Evolutionary conservation across 2,797 vertebrate species (phyloP), one percentile per base, ranked within the genome.

Genomic region (Phrynocephalus guinanensis): DNA sequence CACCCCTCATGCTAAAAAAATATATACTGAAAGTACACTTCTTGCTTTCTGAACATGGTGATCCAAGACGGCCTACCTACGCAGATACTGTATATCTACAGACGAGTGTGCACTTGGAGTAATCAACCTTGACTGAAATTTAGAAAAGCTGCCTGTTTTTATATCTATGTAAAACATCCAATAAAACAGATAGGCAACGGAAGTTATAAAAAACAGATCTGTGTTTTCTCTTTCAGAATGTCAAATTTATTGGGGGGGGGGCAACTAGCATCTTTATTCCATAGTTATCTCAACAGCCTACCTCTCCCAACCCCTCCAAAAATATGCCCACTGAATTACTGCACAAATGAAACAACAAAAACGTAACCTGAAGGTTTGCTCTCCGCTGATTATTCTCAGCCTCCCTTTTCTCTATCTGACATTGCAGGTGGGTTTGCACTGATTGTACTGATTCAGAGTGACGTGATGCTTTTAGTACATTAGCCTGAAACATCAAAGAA

Each of bases 401-500:
- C 89, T 98, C 98, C 92, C 98, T 98, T 95, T 94, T 98, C 90
- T 95, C 94, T 82, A 99, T 96, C 89, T 99, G 98, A 48, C 90
- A 78, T 84, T 98, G 97, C n/a, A 99, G 95, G 89, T 97, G 97
- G 90, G 96, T 94, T 28, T 97, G 97, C 3, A 97, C 96, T 10
- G 95, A 90, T 90, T 97, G 97, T 82, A 96, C 92, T 70, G 97
- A 96, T 84, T 96, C 97, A 82, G 96, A 97, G 79, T 96, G 85
- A 44, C 96, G 92, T 82, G 96, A 91, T 52, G 90, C 92, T 91
- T 96, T 97, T 90, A 96, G 95, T 26, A 94, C 67, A 81, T 96
- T 97, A 88, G 95, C 95, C 98, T 99, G 50, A 76, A 93, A 95
- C 44, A 90, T 44, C 90, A 68, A 80, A 94, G 82, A 79, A 92